Percentiles rank a stretch among this genome's conserved stretches.
phyloP scores from a whole-genome alignment of 2,797 vertebrate genomes.

The Pyrocephalus nanus region DNA sequence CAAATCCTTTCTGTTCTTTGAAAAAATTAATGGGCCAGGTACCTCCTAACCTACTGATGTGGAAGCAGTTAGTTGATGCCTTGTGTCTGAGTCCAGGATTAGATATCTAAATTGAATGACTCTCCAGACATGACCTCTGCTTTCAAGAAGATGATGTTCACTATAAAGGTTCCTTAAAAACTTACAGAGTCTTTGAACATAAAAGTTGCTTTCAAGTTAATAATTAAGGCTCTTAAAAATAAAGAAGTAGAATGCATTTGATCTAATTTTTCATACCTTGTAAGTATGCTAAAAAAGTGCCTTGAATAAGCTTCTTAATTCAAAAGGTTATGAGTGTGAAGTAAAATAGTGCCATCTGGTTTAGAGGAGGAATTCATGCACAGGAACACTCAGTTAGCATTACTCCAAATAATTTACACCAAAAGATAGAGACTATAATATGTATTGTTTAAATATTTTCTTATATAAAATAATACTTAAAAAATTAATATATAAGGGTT shows the following conservation, averaged over 20 bases:
- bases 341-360: conserved; percentile 9
- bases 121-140: conserved; percentile 3
- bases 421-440: not conserved
- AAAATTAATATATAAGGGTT: not conserved
- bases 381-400: not conserved
- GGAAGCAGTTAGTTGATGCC: not conserved
- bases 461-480: not conserved
- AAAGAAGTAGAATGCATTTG: conserved; percentile 26
- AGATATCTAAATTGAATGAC: not conserved
- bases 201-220: conserved; percentile 59
- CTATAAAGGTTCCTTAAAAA: conserved; percentile 4
- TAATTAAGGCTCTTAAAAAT: conserved; percentile 53
- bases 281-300: not conserved
- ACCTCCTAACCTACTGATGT: not conserved
- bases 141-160: conserved; percentile 10
- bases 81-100: not conserved
- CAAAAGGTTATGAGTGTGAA: not conserved
- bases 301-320: not conserved
- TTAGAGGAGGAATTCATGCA: conserved; percentile 22
- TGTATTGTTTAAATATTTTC: not conserved
- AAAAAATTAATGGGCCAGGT: not conserved
- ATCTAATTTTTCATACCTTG: conserved; percentile 31
- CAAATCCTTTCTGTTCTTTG: not conserved
- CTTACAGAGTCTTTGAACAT: conserved; percentile 49
- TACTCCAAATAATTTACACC: not conserved